Evolutionary conservation across 2,113 vertebrate genomes (phyloP), one percentile per base, ranked within the genome.

Genomic region (Actenoides lindsayi): DNA sequence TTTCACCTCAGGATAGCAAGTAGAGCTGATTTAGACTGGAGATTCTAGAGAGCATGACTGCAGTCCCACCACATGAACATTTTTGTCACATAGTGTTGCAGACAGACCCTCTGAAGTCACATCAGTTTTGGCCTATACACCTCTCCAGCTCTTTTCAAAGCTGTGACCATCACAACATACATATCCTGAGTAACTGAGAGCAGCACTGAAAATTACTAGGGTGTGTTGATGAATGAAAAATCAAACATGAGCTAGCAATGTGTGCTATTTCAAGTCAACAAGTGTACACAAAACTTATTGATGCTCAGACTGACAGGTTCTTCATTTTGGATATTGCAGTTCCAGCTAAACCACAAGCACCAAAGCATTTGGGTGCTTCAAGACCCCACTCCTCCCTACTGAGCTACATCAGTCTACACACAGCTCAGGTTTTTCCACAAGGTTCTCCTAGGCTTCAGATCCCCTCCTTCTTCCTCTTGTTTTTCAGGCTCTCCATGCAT

Each of bases 1-100:
- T 6, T 30, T 81, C 27, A 62, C 56, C 37, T 69, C 0, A 0
- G 14, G 13, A 2, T 2, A 28, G 11, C 21, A 78, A 18, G 39
- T 46, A 65, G 27, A 63, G 21, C 2, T 63, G 51, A 19, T 62
- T 87, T 59, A 33, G n/a, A 46, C 3, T 17, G 18, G 7, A 8
- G 18, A 44, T 11, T 44, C 5, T 6, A 46, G 9, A 35, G 11
- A 44, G 4, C 0, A 1, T 71, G 30, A 75, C 37, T 44, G 15
- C 44, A 91, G 5, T 3, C 46, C 4, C 16, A 74, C 2, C 13
- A 53, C 18, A n/a, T 1, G 9, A 41, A 44, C 2, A 25, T 50
- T 77, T 94, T 74, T 77, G 3, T 89, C 31, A 56, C 14, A 42
- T 41, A 60, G n/a, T 3, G 2, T 37, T 68, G 30, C 35, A 82